Conservation (phyloP, 2,797 vertebrate species). For the Lemur catta region DNA sequence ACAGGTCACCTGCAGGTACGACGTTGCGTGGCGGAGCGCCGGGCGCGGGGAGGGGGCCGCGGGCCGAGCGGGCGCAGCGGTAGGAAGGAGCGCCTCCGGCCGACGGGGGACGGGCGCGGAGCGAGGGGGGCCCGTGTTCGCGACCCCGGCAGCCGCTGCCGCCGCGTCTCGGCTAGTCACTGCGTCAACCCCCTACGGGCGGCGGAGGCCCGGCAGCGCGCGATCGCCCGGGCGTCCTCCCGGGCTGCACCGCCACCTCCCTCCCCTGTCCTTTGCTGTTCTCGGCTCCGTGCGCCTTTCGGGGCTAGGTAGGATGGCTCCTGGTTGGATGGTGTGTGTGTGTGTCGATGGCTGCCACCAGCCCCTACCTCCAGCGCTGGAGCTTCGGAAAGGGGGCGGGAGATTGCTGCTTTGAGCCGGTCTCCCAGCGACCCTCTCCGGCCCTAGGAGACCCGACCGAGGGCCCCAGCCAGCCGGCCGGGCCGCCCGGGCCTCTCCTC, state of each 20-base stretch:
- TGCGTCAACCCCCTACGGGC: constrained; percentile 20
- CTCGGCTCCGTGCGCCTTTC: neutral
- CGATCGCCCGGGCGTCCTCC: neutral
- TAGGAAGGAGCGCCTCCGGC: neutral
- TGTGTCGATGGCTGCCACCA: neutral
- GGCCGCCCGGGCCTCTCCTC: neutral
- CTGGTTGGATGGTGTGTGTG: neutral
- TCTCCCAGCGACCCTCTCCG: neutral
- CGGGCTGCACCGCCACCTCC: neutral
- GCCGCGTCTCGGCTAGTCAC: neutral
- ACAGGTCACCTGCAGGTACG: constrained; percentile 96
- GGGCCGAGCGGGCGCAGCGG: neutral
- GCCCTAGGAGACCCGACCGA: neutral
- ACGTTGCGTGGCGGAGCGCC: constrained; percentile 26
- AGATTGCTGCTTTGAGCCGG: neutral
- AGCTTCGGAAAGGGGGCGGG: neutral
- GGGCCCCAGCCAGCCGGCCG: neutral
- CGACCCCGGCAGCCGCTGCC: neutral
- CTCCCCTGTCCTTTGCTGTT: neutral
- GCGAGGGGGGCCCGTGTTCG: neutral
- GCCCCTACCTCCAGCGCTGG: neutral
- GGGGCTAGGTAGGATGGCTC: neutral
- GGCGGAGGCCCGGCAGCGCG: neutral
- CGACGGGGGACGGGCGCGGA: neutral
- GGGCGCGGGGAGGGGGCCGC: neutral